phyloP scores from a whole-genome alignment of 2,113 vertebrate species.

The Peromyscus californicus region DNA sequence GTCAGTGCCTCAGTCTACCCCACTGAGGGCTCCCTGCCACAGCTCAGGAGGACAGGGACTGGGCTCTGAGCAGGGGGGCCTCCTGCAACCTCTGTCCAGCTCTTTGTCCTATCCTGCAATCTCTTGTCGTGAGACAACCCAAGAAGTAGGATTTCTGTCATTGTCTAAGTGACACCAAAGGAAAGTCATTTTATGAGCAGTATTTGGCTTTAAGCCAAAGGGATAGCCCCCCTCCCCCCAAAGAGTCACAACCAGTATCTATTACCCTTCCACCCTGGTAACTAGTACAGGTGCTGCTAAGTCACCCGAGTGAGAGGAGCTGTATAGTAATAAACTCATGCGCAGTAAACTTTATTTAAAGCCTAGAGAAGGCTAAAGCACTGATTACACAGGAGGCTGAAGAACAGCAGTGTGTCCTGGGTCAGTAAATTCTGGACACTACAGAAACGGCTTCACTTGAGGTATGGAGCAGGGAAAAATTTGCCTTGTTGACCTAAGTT shows the following conservation, averaged over 20 bases:
- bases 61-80: conserved; percentile 10
- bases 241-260: conserved; percentile 49
- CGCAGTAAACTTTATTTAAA: conserved; percentile 86
- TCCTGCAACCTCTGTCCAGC: conserved; percentile 4
- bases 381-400: conserved; percentile 70
- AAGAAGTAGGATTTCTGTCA: conserved; percentile 40
- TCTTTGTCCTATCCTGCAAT: not conserved
- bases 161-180: conserved; percentile 54
- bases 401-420: conserved; percentile 38
- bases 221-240: not conserved
- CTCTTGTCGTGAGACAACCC: conserved; percentile 49
- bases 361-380: conserved; percentile 81
- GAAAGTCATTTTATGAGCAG: conserved; percentile 42
- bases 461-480: conserved; percentile 95
- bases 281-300: conserved; percentile 59
- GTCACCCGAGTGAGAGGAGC: conserved; percentile 52
- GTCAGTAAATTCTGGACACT: conserved; percentile 25
- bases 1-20: conserved; percentile 26
- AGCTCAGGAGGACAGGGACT: not conserved
- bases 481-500: conserved; percentile 91
- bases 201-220: conserved; percentile 67
- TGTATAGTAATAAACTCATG: conserved; percentile 83
- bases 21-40: not conserved
- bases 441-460: conserved; percentile 88
- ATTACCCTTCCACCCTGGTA: not conserved